Percentiles rank a stretch among this genome's conserved stretches.
Evolutionary conservation across 30 jellyfish, hydroid and myxozoan species (phyloP).

Genomic region (Cassiopea xamachana): DNA sequence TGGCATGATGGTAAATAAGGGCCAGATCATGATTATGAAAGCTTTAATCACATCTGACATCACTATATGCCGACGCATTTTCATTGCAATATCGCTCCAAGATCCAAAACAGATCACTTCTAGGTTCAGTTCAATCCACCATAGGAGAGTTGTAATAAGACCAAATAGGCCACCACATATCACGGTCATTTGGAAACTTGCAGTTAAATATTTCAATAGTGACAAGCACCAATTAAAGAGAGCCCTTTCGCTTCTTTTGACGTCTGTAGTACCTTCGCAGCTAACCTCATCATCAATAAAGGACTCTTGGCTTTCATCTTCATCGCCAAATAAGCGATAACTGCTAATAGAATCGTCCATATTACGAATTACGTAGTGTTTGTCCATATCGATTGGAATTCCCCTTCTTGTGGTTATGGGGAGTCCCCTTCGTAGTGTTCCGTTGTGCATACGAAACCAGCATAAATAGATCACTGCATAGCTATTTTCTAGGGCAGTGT

Average conservation of each 20-base stretch:
- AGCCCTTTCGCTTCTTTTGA: background rate
- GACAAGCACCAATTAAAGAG: background rate
- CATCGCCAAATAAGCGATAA: too few species aligned
- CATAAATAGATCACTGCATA: too few species aligned
- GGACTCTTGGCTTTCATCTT: too few species aligned
- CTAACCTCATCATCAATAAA: too few species aligned
- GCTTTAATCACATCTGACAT: background rate
- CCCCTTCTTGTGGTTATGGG: too few species aligned
- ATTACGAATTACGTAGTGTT: too few species aligned
- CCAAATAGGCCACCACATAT: background rate
- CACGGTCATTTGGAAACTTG: background rate
- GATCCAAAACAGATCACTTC: background rate
- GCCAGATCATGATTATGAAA: slow-evolving; percentile 4
- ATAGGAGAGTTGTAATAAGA: background rate
- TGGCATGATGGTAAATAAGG: background rate
- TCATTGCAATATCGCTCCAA: slow-evolving; percentile 8
- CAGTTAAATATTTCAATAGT: background rate
- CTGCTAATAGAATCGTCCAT: too few species aligned
- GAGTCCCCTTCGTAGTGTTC: too few species aligned
- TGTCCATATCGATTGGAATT: too few species aligned
- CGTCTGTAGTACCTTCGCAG: too few species aligned
- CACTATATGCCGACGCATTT: background rate
- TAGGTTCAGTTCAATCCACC: background rate
- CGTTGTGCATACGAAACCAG: too few species aligned
- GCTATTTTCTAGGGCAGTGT: too few species aligned